Base-by-base conservation (phyloP, 2,113 vertebrate genomes). In the Chlamydotis undulata region DNA sequence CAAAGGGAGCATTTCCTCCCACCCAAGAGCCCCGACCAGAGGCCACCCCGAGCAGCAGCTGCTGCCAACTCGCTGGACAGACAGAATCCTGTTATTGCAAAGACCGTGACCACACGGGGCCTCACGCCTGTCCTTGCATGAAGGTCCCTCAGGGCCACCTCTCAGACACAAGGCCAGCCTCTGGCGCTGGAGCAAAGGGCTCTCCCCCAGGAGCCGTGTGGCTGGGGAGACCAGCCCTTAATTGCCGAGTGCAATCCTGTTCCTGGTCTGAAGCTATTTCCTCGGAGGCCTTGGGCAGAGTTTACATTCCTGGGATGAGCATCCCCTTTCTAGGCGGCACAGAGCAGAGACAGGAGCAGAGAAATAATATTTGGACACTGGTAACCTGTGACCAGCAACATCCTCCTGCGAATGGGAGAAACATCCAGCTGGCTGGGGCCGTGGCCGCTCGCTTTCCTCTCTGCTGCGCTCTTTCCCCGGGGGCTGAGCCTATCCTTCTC, bases 281-380 rank as follows among this genome's bases (percentile, higher is more conserved):
- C 84, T 96, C 96, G 93, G 96, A 96, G 88, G 93, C 83, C 94
- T 90, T 69, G 95, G 91, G 63, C 87, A 94, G 89, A 96, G 95
- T 97, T 86, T 95, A 94, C 95, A 96, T 93, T 96, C 94, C 89
- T 85, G 92, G 94, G 97, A 98, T 96, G 97, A 97, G 97, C 87
- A 91, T 95, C 94, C 85, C 97, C 96, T 97, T 93, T 97, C 97
- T 97, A 92, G 97, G 92, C 74, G 23, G 33, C 14, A 63, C 12
- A 11, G 76, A 97, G 97, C 84, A 89, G 96, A 97, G 91, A 92
- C 83, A 64, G 14, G 77, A 97, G 93, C 80, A 92, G 71, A 89
- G 93, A 92, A 97, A 97, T 60, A 93, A 70, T 83, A 60, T 96
- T 96, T 97, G 96, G 90, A 96, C 93, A 56, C 92, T 39, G 9